phyloP scores from a whole-genome alignment of 2,888 invertebrate species.

The Crioceris asparagi region DNA sequence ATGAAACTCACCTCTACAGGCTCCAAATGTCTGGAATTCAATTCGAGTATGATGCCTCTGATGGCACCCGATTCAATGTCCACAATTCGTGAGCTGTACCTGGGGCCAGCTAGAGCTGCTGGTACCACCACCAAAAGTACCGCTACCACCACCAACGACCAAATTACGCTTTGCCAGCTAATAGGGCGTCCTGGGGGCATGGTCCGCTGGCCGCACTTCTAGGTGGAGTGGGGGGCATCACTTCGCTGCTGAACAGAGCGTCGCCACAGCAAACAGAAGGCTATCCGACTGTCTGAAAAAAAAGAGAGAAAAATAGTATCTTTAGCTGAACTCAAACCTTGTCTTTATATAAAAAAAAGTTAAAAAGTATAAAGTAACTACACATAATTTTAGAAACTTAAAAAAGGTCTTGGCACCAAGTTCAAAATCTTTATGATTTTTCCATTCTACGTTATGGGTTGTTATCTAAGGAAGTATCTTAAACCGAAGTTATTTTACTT shows the following conservation, averaged over 20 bases:
- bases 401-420: too few species aligned
- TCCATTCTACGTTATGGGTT: too few species aligned
- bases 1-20: constrained; percentile 56
- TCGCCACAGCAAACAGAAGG: neutral
- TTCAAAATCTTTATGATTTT: too few species aligned
- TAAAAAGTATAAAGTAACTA: too few species aligned
- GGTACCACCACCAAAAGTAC: constrained; percentile 18
- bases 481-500: too few species aligned
- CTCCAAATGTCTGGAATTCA: constrained; percentile 59
- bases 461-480: too few species aligned
- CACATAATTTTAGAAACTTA: too few species aligned
- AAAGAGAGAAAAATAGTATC: neutral
- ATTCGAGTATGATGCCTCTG: constrained; percentile 56
- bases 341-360: too few species aligned
- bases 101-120: constrained; percentile 39
- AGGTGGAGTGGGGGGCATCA: constrained; percentile 3
- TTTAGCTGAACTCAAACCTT: too few species aligned
- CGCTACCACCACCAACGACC: neutral
- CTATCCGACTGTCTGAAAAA: neutral
- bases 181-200: too few species aligned
- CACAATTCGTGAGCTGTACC: constrained; percentile 70
- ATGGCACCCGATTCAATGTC: constrained; percentile 66
- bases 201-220: neutral
- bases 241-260: constrained; percentile 1
- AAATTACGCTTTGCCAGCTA: too few species aligned